phyloP scores from a whole-genome alignment of 2,888 invertebrate species.

The Eupithecia inturbata region DNA sequence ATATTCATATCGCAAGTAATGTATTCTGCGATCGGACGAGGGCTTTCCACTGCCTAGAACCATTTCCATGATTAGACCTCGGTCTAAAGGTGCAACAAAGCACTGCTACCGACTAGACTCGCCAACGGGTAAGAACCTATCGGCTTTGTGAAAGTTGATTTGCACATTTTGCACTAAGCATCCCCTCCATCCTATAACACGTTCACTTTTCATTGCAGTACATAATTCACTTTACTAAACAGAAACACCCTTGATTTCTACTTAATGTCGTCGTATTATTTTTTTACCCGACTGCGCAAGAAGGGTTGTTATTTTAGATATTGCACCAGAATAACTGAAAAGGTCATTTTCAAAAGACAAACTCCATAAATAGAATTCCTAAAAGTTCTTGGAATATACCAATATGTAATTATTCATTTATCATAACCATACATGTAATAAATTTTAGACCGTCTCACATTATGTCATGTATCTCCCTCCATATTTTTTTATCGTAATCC shows the following conservation, averaged over 20 bases:
- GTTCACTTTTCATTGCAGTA: constrained; percentile 51
- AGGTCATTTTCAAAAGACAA: not conserved
- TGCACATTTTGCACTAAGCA: constrained; percentile 64
- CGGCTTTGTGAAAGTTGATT: constrained; percentile 75
- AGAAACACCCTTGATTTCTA: not conserved
- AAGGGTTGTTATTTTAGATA: not conserved
- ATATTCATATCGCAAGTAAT: constrained; percentile 65
- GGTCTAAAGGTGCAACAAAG: constrained; percentile 48
- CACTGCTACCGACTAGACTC: constrained; percentile 57
- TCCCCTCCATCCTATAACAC: constrained; percentile 51
- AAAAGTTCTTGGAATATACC: not conserved
- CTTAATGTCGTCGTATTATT: not conserved
- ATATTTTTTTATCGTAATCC: constrained; percentile 43
- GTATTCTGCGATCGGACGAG: constrained; percentile 57
- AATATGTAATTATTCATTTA: too few relatives aligned
- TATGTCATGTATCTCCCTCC: not conserved
- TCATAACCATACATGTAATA: too few relatives aligned
- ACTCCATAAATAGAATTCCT: not conserved
- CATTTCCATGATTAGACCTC: constrained; percentile 59
- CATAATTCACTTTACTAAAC: not conserved
- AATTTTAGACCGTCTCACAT: constrained; percentile 38
- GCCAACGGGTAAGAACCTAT: constrained; percentile 53
- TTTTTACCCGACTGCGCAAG: too few relatives aligned
- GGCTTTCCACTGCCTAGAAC: constrained; percentile 53
- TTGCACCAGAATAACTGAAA: not conserved